Evolutionary conservation across 2,797 vertebrate genomes (phyloP).

Genomic region (Phrynocephalus forsythii): DNA sequence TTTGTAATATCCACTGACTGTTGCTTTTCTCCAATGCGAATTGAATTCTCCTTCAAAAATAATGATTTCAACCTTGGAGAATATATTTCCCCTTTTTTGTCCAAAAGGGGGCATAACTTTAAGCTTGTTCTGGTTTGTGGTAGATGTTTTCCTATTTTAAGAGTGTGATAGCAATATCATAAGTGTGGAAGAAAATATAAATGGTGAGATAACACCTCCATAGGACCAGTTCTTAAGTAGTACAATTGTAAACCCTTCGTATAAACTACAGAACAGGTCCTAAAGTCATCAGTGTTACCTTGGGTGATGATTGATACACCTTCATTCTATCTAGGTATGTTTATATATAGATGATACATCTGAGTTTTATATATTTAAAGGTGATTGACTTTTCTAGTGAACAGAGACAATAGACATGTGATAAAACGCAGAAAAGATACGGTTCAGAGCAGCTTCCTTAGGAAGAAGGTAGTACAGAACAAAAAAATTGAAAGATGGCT

Average conservation of each 20-base stretch:
- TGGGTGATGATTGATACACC: conserved; percentile 61
- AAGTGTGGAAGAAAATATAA: conserved; percentile 87
- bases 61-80: conserved; percentile 43
- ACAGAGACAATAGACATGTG: too few species aligned
- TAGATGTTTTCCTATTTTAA: conserved; percentile 79
- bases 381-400: too few species aligned
- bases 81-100: conserved; percentile 45
- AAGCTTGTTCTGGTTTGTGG: conserved; percentile 69
- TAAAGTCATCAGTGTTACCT: conserved; percentile 72
- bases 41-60: conserved; percentile 25
- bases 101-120: conserved; percentile 54
- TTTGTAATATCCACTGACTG: conserved; percentile 10
- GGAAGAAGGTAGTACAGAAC: too few species aligned
- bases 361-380: background rate
- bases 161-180: conserved; percentile 86
- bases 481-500: too few species aligned
- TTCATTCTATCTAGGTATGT: background rate
- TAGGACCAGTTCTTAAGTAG: conserved; percentile 83
- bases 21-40: background rate
- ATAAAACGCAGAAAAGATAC: too few species aligned
- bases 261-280: conserved; percentile 73
- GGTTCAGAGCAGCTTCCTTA: too few species aligned
- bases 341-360: background rate
- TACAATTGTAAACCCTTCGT: conserved; percentile 84
- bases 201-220: conserved; percentile 87